Evolutionary conservation across 2,888 invertebrate genomes (phyloP), one percentile per base, ranked within the genome.

Genomic region (Trichopria drosophilae): DNA sequence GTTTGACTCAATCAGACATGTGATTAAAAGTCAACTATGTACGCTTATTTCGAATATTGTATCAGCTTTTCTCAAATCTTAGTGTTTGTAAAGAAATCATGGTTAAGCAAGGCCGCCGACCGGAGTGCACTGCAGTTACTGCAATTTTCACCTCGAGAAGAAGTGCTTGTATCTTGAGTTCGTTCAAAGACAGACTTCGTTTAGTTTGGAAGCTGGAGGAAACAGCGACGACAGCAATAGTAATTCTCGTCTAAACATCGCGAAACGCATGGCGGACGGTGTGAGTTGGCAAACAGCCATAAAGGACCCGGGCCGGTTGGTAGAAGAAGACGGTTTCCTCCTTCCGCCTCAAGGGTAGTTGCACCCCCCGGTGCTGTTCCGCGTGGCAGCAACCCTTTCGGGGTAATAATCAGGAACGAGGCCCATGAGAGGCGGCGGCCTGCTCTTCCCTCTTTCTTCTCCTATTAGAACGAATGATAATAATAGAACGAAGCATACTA

Each of bases 391-490:
- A 74, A 74, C 74, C 74, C 74, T 73, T 74, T 73, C 66, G 65
- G 66, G 57, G 70, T 74, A 73, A 73, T 74, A 74, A 72, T 71
- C 71, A 68, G 59, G 64, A 73, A 74, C 69, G 74, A 68, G 64
- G 59, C 74, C 73, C 74, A 50, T 42, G 74, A 73, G 74, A 72
- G 62, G 55, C 59, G 64, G 64, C 59, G 59, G 59, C 57, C 58
- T 42, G 40, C 44, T 34, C 41, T 39, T 55, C 49, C 54, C 52
- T 59, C 48, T 39, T 58, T n/a, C n/a, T n/a, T n/a, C n/a, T 37
- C 45, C 45, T 42, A 50, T n/a, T n/a, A 73, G 71, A 72, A 72
- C 69, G 69, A 71, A 72, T 73, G 69, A 67, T 65, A 69, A 69
- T 68, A 68, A 69, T 64, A 62, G 60, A 65, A 62, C 62, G 64